A percentile compares a stretch with the other conserved stretches of the same genome.
Evolutionary conservation across 92 coral and sea anemone species (phyloP).

Genomic region (Palythoa grandiflora): DNA sequence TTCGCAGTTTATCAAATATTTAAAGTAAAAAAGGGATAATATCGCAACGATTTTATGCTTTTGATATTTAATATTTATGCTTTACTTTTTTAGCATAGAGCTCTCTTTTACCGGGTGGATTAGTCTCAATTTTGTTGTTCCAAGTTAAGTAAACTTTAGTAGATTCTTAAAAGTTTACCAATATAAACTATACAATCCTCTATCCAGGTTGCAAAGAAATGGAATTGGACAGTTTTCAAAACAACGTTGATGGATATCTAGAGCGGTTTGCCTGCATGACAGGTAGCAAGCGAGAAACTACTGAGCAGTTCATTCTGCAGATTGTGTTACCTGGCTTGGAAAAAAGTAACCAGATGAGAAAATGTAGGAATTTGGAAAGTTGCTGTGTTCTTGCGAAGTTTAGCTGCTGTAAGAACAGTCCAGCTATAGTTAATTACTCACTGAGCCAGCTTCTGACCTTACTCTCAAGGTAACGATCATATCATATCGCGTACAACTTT

Average conservation of each 20-base stretch:
- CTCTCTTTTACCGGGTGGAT: too few species aligned
- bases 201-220: background rate
- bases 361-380: slow-evolving; percentile 3
- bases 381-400: background rate
- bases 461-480: background rate
- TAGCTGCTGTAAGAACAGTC: slow-evolving; percentile 21
- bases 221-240: slow-evolving; percentile 25
- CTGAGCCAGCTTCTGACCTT: slow-evolving; percentile 16
- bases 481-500: background rate
- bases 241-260: background rate
- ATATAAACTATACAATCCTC: background rate
- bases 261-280: slow-evolving; percentile 17
- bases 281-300: slow-evolving; percentile 14
- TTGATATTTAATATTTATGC: too few species aligned
- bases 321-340: background rate
- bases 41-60: too few species aligned
- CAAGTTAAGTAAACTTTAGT: too few species aligned
- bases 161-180: background rate
- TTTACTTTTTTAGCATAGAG: too few species aligned
- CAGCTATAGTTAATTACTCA: background rate
- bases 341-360: background rate
- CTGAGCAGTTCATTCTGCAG: slow-evolving; percentile 21
- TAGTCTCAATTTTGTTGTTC: too few species aligned
- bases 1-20: too few species aligned
- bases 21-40: too few species aligned